Percentiles rank a stretch among this genome's conserved stretches.
Conservation (phyloP, 53 echinoderm and acorn worm species). For the Temnopleurus reevesii region DNA sequence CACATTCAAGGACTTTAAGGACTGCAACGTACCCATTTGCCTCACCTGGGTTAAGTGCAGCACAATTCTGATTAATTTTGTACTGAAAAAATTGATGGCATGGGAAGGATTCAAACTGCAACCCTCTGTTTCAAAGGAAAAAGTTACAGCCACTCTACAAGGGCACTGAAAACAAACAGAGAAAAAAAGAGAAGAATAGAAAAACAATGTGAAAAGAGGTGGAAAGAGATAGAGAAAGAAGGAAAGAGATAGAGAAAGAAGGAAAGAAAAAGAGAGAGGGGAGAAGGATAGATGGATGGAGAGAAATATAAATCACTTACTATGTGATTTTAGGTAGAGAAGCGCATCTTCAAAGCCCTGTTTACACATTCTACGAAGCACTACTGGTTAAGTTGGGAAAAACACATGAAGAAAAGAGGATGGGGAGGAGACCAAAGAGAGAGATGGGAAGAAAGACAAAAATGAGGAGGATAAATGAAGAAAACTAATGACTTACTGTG, state of each 20-base stretch:
- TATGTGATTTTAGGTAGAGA: constrained; percentile 75
- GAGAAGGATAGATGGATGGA: background rate
- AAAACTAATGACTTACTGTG: too few relatives aligned
- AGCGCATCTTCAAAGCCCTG: constrained; percentile 95
- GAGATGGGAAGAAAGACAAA: background rate
- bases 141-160: too few relatives aligned
- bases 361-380: constrained; percentile 83
- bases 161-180: background rate
- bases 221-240: background rate
- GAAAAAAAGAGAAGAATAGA: background rate
- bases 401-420: constrained; percentile 65
- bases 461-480: too few relatives aligned
- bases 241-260: background rate
- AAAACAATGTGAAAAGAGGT: background rate
- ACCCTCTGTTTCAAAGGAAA: too few relatives aligned
- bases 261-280: background rate
- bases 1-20: too few relatives aligned
- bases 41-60: too few relatives aligned
- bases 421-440: background rate
- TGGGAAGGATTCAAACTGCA: too few relatives aligned
- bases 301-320: too few relatives aligned
- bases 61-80: too few relatives aligned
- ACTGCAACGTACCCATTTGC: too few relatives aligned
- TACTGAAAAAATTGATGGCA: too few relatives aligned
- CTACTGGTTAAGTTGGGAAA: constrained; percentile 88